Evolutionary conservation across 2,113 vertebrate genomes (phyloP).

Genomic region (Chaenogobius annularis): DNA sequence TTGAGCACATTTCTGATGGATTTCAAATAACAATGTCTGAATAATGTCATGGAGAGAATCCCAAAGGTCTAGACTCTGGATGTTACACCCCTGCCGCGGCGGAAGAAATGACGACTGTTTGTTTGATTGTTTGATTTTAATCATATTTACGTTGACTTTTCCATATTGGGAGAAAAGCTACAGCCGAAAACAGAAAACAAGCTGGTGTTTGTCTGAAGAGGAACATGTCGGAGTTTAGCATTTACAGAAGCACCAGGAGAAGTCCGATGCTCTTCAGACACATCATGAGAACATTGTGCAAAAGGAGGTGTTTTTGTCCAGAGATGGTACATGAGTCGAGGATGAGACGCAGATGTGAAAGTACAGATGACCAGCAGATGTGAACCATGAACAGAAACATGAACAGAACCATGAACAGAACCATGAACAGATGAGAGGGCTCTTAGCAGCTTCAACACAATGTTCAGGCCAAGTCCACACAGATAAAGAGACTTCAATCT

Average conservation of each 20-base stretch:
- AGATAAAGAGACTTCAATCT: neutral
- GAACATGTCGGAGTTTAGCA: neutral
- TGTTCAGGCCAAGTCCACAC: neutral
- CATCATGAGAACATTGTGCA: neutral
- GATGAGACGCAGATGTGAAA: neutral
- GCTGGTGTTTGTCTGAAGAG: neutral
- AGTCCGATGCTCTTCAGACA: neutral
- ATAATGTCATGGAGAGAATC: no score
- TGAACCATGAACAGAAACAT: neutral
- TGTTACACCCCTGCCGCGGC: neutral
- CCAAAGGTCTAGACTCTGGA: no score
- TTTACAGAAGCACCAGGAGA: neutral
- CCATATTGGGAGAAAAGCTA: neutral
- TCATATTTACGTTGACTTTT: neutral
- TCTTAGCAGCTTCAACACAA: constrained; percentile 2
- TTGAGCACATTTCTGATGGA: no score
- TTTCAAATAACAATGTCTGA: no score
- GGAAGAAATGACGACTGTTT: neutral
- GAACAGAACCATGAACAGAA: no score
- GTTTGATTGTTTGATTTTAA: constrained; percentile 1
- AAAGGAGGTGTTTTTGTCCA: neutral
- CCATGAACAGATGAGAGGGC: neutral
- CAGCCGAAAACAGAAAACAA: constrained; percentile 1
- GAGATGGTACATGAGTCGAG: neutral
- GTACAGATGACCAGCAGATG: neutral